Evolutionary conservation across 2,888 invertebrate species (phyloP), one percentile per base, ranked within the genome.

Genomic region (Noctua pronuba): DNA sequence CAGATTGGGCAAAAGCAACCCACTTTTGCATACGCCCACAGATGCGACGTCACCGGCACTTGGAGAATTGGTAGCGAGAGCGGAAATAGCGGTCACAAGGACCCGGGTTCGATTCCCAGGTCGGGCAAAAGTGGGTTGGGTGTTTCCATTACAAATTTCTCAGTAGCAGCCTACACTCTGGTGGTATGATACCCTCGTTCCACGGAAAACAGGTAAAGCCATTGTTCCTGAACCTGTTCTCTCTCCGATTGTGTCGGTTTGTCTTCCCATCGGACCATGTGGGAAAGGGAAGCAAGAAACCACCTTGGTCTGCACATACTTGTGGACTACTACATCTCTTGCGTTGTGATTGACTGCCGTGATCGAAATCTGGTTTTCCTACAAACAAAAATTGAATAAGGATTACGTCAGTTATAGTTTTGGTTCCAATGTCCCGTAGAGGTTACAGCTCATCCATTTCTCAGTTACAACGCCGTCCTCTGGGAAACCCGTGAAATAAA

Each of bases 21-120:
- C n/a, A n/a, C n/a, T n/a, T 77, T 77, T 68, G 46, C 31, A 78
- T 69, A 49, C 72, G 24, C 35, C 28, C 68, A 68, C 35, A 78
- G 49, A 64, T 78, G 79, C 31, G 38, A 24, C 24, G 55, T 58
- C 49, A 49, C 55, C 31, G 31, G 31, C 31, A 46, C 13, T 31
- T 13, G 58, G 38, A 16, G 28, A 64, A 75, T 65, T 75, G 77
- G 18, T 44, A 58, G 49, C 68, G 55, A 58, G 46, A 55, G 41
- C 46, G 79, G 79, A 80, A 79, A 79, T 80, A n/a, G n/a, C n/a
- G n/a, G n/a, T n/a, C n/a, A n/a, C n/a, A n/a, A n/a, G n/a, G n/a
- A n/a, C n/a, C n/a, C n/a, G n/a, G n/a, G n/a, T n/a, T 35, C 35
- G 11, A 52, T 52, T 24, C 8, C 24, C 24, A 24, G 0, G 21